phyloP scores from a whole-genome alignment of 2,113 vertebrate species.

The Entomyzon cyanotis region DNA sequence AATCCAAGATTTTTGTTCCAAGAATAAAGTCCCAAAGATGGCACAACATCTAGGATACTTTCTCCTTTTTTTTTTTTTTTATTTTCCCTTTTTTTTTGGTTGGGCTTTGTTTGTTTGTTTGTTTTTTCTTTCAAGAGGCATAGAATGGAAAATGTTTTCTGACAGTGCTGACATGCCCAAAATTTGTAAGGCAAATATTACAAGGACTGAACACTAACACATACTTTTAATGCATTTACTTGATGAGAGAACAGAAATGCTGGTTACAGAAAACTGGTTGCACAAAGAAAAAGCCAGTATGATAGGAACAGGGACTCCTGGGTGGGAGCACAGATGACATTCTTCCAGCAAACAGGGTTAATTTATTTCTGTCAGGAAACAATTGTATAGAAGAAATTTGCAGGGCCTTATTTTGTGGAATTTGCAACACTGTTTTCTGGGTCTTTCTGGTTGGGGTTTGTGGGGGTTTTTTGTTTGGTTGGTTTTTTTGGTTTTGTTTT shows the following conservation, averaged over 20 bases:
- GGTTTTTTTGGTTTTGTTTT: too few species aligned
- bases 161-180: not conserved
- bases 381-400: not conserved
- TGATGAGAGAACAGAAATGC: not conserved
- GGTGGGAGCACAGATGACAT: not conserved
- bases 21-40: not conserved
- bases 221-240: conserved; percentile 22
- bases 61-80: not conserved
- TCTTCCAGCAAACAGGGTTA: not conserved
- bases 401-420: not conserved
- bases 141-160: not conserved
- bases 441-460: not conserved
- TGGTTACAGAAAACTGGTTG: conserved; percentile 21
- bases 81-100: too few species aligned
- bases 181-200: not conserved
- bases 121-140: not conserved
- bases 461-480: too few species aligned
- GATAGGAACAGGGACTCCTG: not conserved
- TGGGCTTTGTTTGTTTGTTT: too few species aligned
- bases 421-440: not conserved
- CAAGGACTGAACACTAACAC: not conserved
- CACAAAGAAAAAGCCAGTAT: not conserved
- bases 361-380: not conserved
- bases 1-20: not conserved
- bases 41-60: not conserved